phyloP scores from a whole-genome alignment of 2,113 vertebrate genomes.

The Nannospalax galili region DNA sequence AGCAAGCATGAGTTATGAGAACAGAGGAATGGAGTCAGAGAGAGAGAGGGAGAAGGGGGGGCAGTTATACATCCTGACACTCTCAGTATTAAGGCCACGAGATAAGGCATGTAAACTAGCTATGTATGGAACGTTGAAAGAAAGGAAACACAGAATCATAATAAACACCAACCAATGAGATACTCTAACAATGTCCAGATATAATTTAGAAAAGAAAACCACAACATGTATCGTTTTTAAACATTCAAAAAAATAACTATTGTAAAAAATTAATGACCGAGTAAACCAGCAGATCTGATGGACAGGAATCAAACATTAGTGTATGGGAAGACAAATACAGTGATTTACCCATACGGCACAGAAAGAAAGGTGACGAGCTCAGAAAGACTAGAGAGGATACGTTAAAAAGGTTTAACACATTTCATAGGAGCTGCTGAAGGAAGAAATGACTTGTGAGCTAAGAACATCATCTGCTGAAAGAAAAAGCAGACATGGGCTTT shows the following conservation, averaged over 20 bases:
- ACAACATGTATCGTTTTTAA: background rate
- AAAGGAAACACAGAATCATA: background rate
- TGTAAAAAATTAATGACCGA: background rate
- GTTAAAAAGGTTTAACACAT: background rate
- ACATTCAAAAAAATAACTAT: background rate
- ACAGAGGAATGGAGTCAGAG: background rate
- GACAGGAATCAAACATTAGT: background rate
- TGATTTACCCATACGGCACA: background rate
- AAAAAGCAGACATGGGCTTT: background rate
- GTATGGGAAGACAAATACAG: background rate
- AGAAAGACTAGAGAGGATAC: no score
- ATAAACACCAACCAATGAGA: background rate
- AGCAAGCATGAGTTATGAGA: background rate
- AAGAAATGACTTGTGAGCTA: background rate
- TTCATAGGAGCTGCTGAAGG: background rate
- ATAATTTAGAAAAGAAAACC: background rate
- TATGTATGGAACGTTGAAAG: background rate
- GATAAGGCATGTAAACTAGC: background rate
- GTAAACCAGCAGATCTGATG: background rate
- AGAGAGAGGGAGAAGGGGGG: background rate
- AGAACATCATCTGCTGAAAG: background rate
- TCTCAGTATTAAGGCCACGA: background rate
- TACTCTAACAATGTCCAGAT: background rate
- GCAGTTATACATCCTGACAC: background rate
- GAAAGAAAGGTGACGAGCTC: background rate